Percentiles rank a stretch among this genome's conserved stretches.
Conservation (phyloP, 2,113 vertebrate genomes). For the Ammodytes dubius region DNA sequence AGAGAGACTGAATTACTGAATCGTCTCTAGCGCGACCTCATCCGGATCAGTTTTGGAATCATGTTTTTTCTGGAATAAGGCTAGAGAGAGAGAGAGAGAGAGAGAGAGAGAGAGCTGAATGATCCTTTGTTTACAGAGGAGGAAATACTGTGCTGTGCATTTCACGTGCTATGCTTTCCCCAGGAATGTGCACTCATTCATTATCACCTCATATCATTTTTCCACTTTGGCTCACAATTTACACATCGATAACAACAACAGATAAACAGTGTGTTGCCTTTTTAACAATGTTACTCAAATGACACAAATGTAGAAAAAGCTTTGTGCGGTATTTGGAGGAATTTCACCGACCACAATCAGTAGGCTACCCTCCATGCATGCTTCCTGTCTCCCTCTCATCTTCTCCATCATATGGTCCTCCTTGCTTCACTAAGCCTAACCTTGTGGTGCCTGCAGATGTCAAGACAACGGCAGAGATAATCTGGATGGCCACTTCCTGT, state of each 20-base stretch:
- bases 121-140: slow-evolving; percentile 82
- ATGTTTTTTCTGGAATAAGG: slow-evolving; percentile 75
- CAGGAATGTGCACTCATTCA: slow-evolving; percentile 18
- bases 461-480: slow-evolving; percentile 61
- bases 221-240: slow-evolving; percentile 10
- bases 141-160: slow-evolving; percentile 39
- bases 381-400: slow-evolving; percentile 23
- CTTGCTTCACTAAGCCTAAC: slow-evolving; percentile 41
- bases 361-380: neutral
- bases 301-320: neutral
- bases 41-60: slow-evolving; percentile 80
- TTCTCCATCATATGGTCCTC: slow-evolving; percentile 59
- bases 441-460: slow-evolving; percentile 73
- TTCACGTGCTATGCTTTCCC: slow-evolving; percentile 17
- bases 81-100: slow-evolving; percentile 46
- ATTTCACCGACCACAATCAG: neutral
- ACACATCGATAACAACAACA: neutral
- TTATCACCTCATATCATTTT: neutral
- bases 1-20: slow-evolving; percentile 50
- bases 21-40: slow-evolving; percentile 84
- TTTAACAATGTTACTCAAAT: neutral
- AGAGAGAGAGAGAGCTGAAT: slow-evolving; percentile 63
- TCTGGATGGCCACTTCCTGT: slow-evolving; percentile 76
- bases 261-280: neutral
- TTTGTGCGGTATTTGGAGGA: slow-evolving; percentile 17